Conservation (phyloP, 2,113 vertebrate genomes). For the Ailurus styani region DNA sequence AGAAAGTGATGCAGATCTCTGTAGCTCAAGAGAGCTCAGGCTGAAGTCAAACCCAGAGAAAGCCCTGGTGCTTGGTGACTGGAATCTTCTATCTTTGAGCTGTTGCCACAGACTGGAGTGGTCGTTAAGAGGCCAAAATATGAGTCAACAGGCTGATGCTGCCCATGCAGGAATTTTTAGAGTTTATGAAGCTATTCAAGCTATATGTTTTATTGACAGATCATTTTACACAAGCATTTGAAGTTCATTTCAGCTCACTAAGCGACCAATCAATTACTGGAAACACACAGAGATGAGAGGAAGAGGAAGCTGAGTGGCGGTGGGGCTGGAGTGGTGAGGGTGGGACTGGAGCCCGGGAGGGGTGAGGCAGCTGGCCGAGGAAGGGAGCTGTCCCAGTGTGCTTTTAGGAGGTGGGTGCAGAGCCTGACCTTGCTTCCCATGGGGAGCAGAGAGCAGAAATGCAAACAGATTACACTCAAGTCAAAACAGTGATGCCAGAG, state of each 20-base stretch:
- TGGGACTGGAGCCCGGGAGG: no score
- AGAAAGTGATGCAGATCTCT: neutral
- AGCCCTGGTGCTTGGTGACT: neutral
- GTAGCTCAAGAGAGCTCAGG: neutral
- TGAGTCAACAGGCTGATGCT: neutral
- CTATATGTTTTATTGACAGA: neutral
- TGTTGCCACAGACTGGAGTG: neutral
- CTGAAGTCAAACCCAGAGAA: neutral
- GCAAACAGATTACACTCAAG: neutral
- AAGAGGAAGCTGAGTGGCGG: neutral
- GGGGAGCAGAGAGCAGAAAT: neutral
- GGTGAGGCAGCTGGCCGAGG: neutral
- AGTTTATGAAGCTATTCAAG: neutral
- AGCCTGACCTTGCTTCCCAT: neutral
- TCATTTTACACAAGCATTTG: neutral
- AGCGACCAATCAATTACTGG: neutral
- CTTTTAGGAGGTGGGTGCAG: neutral
- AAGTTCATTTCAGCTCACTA: neutral
- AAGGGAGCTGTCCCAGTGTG: neutral
- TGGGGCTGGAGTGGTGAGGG: neutral
- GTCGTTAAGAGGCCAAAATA: neutral
- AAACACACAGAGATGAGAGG: neutral
- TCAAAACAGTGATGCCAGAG: neutral
- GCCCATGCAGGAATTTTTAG: neutral
- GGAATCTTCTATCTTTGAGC: neutral